phyloP scores from a whole-genome alignment of 2,888 invertebrate genomes.

The Bembecia ichneumoniformis region DNA sequence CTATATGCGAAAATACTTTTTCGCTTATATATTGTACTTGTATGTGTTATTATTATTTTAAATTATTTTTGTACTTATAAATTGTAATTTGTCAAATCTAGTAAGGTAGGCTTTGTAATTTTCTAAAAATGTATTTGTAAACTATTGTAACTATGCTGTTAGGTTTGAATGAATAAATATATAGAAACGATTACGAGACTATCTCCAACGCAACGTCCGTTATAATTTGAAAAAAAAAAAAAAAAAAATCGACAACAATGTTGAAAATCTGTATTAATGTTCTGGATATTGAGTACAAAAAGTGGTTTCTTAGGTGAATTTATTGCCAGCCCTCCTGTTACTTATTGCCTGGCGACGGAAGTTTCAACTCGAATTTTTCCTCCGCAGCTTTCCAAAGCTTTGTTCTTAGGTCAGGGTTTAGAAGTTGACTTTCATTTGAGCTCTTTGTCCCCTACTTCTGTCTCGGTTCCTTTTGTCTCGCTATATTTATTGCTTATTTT shows the following conservation, averaged over 20 bases:
- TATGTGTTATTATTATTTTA: too few relatives aligned
- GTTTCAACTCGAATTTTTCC: conserved; percentile 30
- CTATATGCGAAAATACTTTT: too few relatives aligned
- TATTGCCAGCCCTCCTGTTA: conserved; percentile 35
- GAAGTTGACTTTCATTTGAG: conserved; percentile 18
- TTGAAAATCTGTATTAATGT: conserved; percentile 45
- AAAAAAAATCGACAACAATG: conserved; percentile 18
- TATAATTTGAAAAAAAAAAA: too few relatives aligned
- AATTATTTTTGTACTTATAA: too few relatives aligned
- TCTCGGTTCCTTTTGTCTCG: conserved; percentile 10
- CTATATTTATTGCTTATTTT: conserved; percentile 9
- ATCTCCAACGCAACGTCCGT: too few relatives aligned
- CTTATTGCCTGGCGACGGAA: conserved; percentile 33
- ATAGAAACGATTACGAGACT: too few relatives aligned
- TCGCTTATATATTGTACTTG: too few relatives aligned
- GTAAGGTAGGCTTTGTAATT: too few relatives aligned
- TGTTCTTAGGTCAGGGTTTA: conserved; percentile 20
- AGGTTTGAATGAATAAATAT: too few relatives aligned
- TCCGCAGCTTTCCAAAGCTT: conserved; percentile 30
- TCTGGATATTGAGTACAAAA: conserved; percentile 34
- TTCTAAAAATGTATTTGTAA: too few relatives aligned
- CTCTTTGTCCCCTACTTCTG: conserved; percentile 4
- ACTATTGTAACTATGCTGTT: too few relatives aligned
- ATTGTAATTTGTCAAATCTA: too few relatives aligned
- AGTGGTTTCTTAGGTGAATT: conserved; percentile 35